These are phyloP conservation scores for Lottia gigantea DNA, from an alignment of 2,888 invertebrate species.

Conservation along the genomic window DNA sequence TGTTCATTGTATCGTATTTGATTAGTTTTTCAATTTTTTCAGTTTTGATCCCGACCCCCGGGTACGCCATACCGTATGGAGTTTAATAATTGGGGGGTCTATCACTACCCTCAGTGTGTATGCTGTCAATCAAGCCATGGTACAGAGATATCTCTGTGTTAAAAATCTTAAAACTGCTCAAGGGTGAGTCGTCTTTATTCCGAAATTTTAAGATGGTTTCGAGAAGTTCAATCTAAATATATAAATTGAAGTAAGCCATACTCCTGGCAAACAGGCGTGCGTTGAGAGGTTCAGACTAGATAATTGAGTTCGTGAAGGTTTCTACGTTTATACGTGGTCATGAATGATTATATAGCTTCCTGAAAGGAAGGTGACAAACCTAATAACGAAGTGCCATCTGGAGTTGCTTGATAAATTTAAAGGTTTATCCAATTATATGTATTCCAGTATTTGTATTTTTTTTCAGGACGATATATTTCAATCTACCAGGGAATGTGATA, in stretches of 20 bases:
- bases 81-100: constrained; percentile 85
- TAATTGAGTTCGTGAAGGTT: too few relatives aligned
- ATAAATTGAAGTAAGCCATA: too few relatives aligned
- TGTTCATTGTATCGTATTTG: neutral
- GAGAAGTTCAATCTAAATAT: neutral
- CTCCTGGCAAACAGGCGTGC: too few relatives aligned
- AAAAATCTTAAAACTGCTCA: constrained; percentile 40
- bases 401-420: too few relatives aligned
- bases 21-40: constrained; percentile 10
- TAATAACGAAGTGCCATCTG: too few relatives aligned
- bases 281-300: too few relatives aligned
- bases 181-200: constrained; percentile 35
- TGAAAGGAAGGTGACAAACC: too few relatives aligned
- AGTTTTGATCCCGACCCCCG: constrained; percentile 81
- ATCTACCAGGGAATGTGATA: constrained; percentile 40
- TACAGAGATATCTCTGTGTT: constrained; percentile 89
- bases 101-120: constrained; percentile 89
- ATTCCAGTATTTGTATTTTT: neutral
- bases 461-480: constrained; percentile 40
- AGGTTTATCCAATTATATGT: too few relatives aligned
- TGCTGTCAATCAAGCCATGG: constrained; percentile 91
- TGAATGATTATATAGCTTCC: too few relatives aligned
- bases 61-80: constrained; percentile 89
- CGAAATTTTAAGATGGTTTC: neutral
- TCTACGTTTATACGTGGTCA: too few relatives aligned